Percentiles rank a stretch among this genome's conserved stretches.
These are phyloP conservation scores for Entelurus aequoreus DNA, from an alignment of 2,113 vertebrate species.

Conservation along the genomic window DNA sequence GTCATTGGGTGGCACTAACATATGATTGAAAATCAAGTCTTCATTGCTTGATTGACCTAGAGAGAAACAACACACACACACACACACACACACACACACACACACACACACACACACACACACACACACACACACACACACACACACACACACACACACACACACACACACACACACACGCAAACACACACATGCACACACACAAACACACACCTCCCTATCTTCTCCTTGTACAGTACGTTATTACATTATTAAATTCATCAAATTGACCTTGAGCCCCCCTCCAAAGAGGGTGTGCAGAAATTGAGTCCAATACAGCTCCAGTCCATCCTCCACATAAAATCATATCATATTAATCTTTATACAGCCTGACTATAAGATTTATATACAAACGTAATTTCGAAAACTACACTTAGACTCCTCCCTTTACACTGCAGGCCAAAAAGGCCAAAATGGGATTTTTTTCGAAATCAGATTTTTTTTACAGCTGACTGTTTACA, in stretches of 20 bases:
- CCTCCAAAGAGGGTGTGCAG: not conserved
- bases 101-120: slow-evolving; percentile 5
- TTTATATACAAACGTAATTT: not conserved
- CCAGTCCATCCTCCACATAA: not conserved
- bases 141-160: slow-evolving; percentile 11
- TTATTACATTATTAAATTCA: slow-evolving; percentile 25
- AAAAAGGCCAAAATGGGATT: too few species aligned
- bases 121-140: slow-evolving; percentile 9
- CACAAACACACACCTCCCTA: slow-evolving; percentile 1
- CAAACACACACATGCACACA: slow-evolving; percentile 10
- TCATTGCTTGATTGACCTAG: slow-evolving; percentile 22
- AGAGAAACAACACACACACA: slow-evolving; percentile 9
- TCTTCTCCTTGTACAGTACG: slow-evolving; percentile 1
- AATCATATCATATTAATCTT: not conserved
- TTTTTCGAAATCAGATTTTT: too few species aligned
- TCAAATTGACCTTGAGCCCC: slow-evolving; percentile 39
- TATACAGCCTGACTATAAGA: too few species aligned
- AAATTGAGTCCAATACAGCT: not conserved
- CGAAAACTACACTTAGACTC: not conserved
- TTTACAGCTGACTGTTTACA: too few species aligned
- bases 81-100: slow-evolving; percentile 2
- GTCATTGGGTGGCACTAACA: slow-evolving; percentile 37
- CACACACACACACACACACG: slow-evolving; percentile 11
- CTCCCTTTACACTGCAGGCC: too few species aligned
- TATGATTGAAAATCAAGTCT: slow-evolving; percentile 37